phyloP scores from a whole-genome alignment of 1,140 invertebrate species.

The Apolygus lucorum region DNA sequence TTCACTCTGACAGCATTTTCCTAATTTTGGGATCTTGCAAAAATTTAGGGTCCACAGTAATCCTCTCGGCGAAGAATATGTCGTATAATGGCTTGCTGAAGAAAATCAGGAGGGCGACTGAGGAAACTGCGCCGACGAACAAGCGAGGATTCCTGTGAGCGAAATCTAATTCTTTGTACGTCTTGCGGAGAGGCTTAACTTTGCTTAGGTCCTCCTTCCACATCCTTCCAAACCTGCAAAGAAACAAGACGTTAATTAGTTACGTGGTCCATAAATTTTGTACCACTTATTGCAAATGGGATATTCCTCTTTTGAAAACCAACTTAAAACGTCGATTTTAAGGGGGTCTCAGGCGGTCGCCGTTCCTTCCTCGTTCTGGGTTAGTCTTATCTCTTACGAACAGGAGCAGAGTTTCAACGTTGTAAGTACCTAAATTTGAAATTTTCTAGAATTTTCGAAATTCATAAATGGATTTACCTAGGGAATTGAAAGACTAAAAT shows the following conservation, averaged over 20 bases:
- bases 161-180: constrained; percentile 25
- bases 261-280: too few species aligned
- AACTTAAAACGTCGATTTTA: too few species aligned
- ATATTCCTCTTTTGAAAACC: too few species aligned
- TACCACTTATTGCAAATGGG: too few species aligned
- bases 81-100: constrained; percentile 64
- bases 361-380: too few species aligned
- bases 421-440: too few species aligned
- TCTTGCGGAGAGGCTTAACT: background rate
- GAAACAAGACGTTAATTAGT: constrained; percentile 1
- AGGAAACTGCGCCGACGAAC: constrained; percentile 43
- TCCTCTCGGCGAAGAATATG: constrained; percentile 37
- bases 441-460: too few species aligned
- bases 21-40: constrained; percentile 15
- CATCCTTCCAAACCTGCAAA: constrained; percentile 20
- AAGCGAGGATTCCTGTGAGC: constrained; percentile 44
- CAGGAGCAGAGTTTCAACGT: too few species aligned
- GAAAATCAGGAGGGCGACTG: constrained; percentile 44
- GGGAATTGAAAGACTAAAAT: too few species aligned
- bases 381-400: too few species aligned
- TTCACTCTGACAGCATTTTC: background rate
- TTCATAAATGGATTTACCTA: too few species aligned
- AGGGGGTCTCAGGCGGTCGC: too few species aligned
- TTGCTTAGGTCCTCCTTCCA: constrained; percentile 9
- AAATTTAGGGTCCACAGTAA: constrained; percentile 30